Conservation (phyloP, 2,113 vertebrate genomes). For the Ctenodactylus gundi region DNA sequence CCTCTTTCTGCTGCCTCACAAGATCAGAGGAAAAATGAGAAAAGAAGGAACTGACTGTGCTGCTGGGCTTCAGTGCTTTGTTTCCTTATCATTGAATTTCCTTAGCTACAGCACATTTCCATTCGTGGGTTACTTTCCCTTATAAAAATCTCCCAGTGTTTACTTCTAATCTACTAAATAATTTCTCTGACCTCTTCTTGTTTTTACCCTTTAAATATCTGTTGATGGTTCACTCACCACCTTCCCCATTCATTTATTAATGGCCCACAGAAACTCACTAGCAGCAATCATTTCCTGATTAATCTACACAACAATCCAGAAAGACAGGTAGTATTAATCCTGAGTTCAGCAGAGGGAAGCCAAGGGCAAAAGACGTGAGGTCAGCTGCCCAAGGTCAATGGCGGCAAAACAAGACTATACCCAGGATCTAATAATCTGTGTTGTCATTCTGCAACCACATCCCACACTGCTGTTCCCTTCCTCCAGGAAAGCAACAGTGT, state of each 20-base stretch:
- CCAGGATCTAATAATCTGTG: neutral
- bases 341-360: conserved; percentile 50
- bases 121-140: conserved; percentile 52
- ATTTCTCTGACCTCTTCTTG: conserved; percentile 58
- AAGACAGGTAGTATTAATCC: conserved; percentile 70
- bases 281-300: conserved; percentile 75
- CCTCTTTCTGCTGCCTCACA: neutral
- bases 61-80: neutral
- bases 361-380: conserved; percentile 59
- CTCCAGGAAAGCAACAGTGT: neutral
- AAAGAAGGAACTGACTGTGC: neutral
- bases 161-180: conserved; percentile 57
- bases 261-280: conserved; percentile 66
- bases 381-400: conserved; percentile 41
- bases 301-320: conserved; percentile 67
- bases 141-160: conserved; percentile 49
- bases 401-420: conserved; percentile 31
- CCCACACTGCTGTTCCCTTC: neutral
- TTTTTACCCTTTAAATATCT: conserved; percentile 66
- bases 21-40: neutral
- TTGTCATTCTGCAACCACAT: neutral
- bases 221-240: conserved; percentile 65
- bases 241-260: conserved; percentile 71
- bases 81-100: conserved; percentile 54
- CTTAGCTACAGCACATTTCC: conserved; percentile 68